A percentile compares a stretch with the other conserved stretches of the same genome.
Conservation (phyloP, 2,797 vertebrate species). For the Myotis findleyi region DNA sequence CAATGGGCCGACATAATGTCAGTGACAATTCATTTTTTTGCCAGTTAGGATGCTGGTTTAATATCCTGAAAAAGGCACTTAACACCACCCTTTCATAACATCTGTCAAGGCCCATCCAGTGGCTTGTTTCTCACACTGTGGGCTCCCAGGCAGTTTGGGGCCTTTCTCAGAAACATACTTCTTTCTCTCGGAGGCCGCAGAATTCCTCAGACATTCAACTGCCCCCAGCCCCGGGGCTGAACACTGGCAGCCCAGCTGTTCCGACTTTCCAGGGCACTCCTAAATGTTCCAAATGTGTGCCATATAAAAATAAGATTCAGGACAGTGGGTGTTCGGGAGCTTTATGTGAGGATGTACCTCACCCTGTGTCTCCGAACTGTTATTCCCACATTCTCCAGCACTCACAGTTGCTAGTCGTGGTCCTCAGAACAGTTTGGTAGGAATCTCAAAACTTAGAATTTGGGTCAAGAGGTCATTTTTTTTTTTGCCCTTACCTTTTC, state of each 20-base stretch:
- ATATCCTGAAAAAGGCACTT: slow-evolving; percentile 91
- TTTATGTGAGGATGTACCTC: slow-evolving; percentile 81
- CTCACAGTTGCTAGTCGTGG: slow-evolving; percentile 75
- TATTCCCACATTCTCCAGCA: slow-evolving; percentile 76
- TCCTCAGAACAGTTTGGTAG: slow-evolving; percentile 40
- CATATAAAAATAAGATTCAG: slow-evolving; percentile 87
- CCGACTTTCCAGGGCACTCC: slow-evolving; percentile 85
- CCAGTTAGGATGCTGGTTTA: slow-evolving; percentile 89
- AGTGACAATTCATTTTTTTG: slow-evolving; percentile 89
- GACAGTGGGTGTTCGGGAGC: slow-evolving; percentile 71
- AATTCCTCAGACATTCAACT: slow-evolving; percentile 79
- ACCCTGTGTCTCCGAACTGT: slow-evolving; percentile 61
- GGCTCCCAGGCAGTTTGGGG: slow-evolving; percentile 76
- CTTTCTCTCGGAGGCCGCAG: slow-evolving; percentile 72
- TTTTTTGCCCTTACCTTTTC: not conserved
- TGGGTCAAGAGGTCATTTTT: not conserved
- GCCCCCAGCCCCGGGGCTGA: slow-evolving; percentile 38
- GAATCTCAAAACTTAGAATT: slow-evolving; percentile 71
- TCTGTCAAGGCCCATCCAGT: slow-evolving; percentile 82
- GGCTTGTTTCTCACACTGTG: slow-evolving; percentile 82
- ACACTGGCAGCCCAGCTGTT: slow-evolving; percentile 86
- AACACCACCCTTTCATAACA: slow-evolving; percentile 87
- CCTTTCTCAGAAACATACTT: slow-evolving; percentile 69
- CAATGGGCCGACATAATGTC: slow-evolving; percentile 86
- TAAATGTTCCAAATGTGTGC: slow-evolving; percentile 87